Conservation (phyloP, 2,113 vertebrate genomes). For the Alaudala cheleensis region DNA sequence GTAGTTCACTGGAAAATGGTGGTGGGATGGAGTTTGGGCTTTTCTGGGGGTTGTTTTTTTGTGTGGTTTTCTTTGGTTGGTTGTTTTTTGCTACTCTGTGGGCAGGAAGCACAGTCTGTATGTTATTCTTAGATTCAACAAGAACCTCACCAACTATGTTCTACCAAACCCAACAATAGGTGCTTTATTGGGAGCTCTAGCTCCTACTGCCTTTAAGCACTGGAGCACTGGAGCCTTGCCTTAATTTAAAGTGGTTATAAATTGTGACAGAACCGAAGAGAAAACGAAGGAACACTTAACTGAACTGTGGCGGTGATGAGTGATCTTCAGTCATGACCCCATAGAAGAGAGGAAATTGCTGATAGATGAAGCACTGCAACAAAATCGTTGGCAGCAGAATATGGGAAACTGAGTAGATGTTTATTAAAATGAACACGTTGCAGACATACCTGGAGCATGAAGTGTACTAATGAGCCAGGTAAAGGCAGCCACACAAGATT, state of each 20-base stretch:
- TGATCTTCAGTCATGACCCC: background rate
- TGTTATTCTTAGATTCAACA: background rate
- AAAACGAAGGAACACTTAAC: background rate
- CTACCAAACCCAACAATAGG: background rate
- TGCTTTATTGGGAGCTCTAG: background rate
- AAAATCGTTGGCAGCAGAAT: background rate
- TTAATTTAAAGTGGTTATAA: background rate
- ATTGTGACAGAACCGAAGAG: background rate
- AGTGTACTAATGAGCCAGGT: background rate
- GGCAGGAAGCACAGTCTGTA: background rate
- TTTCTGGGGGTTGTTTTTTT: background rate
- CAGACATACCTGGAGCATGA: background rate
- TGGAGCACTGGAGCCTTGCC: background rate
- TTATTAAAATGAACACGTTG: background rate
- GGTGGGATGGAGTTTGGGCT: background rate
- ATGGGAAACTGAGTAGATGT: background rate
- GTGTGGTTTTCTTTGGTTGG: background rate
- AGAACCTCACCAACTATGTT: background rate
- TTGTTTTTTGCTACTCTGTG: background rate
- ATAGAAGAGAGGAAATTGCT: background rate
- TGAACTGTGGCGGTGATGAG: background rate
- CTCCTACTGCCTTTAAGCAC: background rate
- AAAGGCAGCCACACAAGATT: background rate
- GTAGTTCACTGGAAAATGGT: background rate
- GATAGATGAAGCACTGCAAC: background rate